Base-by-base conservation (phyloP, 2,113 vertebrate species). In the Cheirogaleus medius region DNA sequence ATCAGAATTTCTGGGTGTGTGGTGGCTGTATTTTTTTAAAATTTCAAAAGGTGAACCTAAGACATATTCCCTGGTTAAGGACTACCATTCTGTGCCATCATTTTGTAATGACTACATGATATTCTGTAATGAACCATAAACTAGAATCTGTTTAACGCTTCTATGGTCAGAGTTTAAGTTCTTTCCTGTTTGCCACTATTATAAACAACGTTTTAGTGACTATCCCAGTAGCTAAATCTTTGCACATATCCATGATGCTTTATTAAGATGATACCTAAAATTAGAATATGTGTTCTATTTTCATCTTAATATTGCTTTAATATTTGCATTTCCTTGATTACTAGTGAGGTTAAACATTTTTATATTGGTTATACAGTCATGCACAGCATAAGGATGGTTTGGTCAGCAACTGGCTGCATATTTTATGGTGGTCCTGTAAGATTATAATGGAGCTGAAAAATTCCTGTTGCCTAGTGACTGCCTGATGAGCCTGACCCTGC, bases 251-350 rank as follows among this genome's bases (percentile, higher is more conserved):
- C 87, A n/a, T 82, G 76, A 64, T 88, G 15, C 39, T 97, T 81
- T 92, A 81, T 80, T 94, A 18, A 21, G 44, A 93, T 92, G 87
- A 84, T 83, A 84, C 44, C 74, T 87, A 29, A 92, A 87, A 64
- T 71, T 44, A 92, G 39, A 92, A 87, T 81, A 12, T 12, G n/a
- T 93, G 6, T 93, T 89, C 27, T 88, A 42, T 80, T 96, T 95
- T 94, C 29, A 69, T 77, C 20, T 90, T 84, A 63, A 44, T 66
- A 32, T 90, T 97, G 29, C 54, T 90, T 93, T 64, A 94, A 66
- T 25, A 86, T 95, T 95, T 90, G 21, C 39, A 90, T 94, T 90
- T 93, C 56, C 82, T 89, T 95, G 42, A 92, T 84, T 87, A 39
- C 32, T 77, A 81, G 60, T 91, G 58, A 97, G 4, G 39, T 87